These are phyloP conservation scores for Phaonia tiefii DNA, from an alignment of 2,888 invertebrate species.

Conservation along the genomic window DNA sequence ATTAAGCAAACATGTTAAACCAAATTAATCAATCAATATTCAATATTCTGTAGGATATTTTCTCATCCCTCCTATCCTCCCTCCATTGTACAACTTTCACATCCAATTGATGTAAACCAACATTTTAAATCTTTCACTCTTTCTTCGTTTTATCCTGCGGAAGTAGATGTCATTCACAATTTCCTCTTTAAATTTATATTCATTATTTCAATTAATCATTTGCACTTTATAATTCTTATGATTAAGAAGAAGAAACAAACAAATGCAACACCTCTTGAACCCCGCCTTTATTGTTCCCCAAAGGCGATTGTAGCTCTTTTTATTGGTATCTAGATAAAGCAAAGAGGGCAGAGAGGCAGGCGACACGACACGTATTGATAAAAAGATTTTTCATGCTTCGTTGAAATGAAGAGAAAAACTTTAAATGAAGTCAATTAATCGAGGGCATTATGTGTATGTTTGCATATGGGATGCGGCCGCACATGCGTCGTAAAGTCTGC, in stretches of 20 bases:
- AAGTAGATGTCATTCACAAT: constrained; percentile 68
- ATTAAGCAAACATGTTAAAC: too few species aligned
- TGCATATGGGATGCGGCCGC: constrained; percentile 44
- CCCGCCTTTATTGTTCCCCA: neutral
- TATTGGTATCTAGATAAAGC: constrained; percentile 19
- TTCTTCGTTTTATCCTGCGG: constrained; percentile 51
- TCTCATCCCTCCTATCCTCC: constrained; percentile 25
- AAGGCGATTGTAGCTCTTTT: neutral
- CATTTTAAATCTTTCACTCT: too few species aligned
- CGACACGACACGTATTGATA: neutral
- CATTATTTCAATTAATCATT: constrained; percentile 68
- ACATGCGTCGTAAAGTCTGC: constrained; percentile 19
- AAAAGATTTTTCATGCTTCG: constrained; percentile 56
- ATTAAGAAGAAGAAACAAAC: too few species aligned
- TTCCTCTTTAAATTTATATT: constrained; percentile 66
- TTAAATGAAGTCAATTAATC: constrained; percentile 69
- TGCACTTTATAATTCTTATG: constrained; percentile 59
- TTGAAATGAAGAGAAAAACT: constrained; percentile 39
- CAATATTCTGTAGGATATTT: too few species aligned
- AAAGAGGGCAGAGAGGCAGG: constrained; percentile 1
- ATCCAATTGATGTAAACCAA: too few species aligned
- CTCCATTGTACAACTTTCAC: too few species aligned
- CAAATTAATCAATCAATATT: too few species aligned
- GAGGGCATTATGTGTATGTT: constrained; percentile 55
- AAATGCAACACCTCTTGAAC: constrained; percentile 48